Conservation (phyloP, 2,113 vertebrate genomes). For the Salvelinus fontinalis region DNA sequence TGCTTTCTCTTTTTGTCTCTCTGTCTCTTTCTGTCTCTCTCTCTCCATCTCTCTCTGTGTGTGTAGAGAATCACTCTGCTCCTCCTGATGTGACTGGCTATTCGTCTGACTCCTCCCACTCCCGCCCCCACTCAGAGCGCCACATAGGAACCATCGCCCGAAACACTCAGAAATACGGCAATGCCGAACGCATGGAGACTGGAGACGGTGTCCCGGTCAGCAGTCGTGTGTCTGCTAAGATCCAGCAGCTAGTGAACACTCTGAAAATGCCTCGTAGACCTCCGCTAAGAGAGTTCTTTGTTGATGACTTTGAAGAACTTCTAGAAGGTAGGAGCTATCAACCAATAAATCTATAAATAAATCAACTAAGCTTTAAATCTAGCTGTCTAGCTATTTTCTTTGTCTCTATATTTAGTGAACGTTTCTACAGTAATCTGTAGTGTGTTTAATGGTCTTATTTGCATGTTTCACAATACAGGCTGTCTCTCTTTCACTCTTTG, state of each 20-base stretch:
- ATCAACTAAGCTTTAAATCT: not conserved
- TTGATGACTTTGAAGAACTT: conserved; percentile 98
- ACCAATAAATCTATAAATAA: too few relatives aligned
- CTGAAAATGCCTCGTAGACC: conserved; percentile 96
- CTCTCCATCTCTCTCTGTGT: conserved; percentile 6
- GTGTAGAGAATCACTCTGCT: conserved; percentile 92
- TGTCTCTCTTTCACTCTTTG: not conserved
- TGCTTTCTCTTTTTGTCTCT: not conserved
- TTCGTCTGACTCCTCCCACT: conserved; percentile 84
- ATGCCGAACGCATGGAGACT: conserved; percentile 98
- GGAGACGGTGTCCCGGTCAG: conserved; percentile 99
- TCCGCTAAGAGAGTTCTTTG: conserved; percentile 96
- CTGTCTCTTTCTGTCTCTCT: conserved; percentile 11
- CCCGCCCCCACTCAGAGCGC: conserved; percentile 78
- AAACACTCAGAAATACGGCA: conserved; percentile 93
- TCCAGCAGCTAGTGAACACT: conserved; percentile 98
- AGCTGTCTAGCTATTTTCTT: not conserved
- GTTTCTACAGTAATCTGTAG: too few relatives aligned
- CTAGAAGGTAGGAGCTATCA: conserved; percentile 84
- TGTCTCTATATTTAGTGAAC: not conserved
- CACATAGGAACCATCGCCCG: conserved; percentile 90
- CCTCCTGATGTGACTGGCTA: conserved; percentile 98
- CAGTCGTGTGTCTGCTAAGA: conserved; percentile 98
- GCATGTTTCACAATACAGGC: not conserved
- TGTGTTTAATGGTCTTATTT: too few relatives aligned